Evolutionary conservation across 2,888 invertebrate species (phyloP), one percentile per base, ranked within the genome.

Genomic region (Nezara viridula): DNA sequence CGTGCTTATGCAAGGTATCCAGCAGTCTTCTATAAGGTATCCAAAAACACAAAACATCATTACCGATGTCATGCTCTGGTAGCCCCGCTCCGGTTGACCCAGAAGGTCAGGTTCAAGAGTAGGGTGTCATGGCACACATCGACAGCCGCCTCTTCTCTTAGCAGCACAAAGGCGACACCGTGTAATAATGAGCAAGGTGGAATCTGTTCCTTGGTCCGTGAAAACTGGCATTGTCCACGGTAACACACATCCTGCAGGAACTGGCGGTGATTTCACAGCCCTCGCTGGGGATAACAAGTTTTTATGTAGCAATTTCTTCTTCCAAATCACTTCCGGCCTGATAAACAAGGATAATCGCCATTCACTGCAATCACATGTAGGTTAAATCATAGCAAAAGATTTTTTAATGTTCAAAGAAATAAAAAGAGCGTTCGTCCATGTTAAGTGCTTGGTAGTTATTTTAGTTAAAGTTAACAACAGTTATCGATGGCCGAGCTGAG

Each of bases 171-270:
- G 44, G 81, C 16, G 12, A 0, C 2, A 81, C 81, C 81, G 81
- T 81, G 81, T 44, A 81, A 81, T 81, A 81, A n/a, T 16, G 44
- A n/a, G 81, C 81, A 81, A 81, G 81, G 81, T 44, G 44, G 81
- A 40, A 47, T 81, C 81, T 47, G 44, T 81, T 47, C n/a, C 81
- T 44, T 37, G 66, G 81, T 47, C 81, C 81, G n/a, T 81, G 81
- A 47, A 81, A 81, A 81, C 81, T 81, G 81, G n/a, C 44, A 81
- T 81, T 81, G 81, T 81, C 19, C 81, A 81, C 44, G 40, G n/a
- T 81, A 73, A 2, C 66, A 73, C 66, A 73, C 66, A 73, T 73
- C 66, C 66, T 73, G 19, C n/a, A 81, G 81, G 81, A 81, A 81
- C 44, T 81, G 14, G 44, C 24, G 14, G n/a, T 24, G 44, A 73